A percentile compares a stretch with the other conserved stretches of the same genome.
Evolutionary conservation across 2,113 vertebrate species (phyloP).

Genomic region (Camelus bactrianus): DNA sequence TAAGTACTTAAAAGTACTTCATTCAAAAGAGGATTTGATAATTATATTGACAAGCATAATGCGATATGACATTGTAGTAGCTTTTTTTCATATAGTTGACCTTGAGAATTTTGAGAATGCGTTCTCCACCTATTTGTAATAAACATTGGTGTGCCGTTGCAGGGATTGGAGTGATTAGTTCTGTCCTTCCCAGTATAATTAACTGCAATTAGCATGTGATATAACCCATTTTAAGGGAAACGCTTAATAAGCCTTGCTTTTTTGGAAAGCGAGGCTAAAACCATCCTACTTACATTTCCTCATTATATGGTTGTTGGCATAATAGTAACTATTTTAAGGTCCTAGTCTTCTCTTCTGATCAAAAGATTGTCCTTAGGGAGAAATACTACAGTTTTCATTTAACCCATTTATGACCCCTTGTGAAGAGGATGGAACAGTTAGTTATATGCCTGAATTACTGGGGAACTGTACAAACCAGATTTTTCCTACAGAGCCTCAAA

Average conservation of each 20-base stretch:
- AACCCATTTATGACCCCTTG: constrained; percentile 25
- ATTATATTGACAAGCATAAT: not conserved
- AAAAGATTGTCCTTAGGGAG: not conserved
- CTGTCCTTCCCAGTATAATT: not conserved
- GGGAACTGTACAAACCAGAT: not conserved
- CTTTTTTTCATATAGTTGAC: not conserved
- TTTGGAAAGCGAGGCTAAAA: constrained; percentile 33
- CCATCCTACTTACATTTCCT: not conserved
- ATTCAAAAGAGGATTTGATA: not conserved
- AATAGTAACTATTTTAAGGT: constrained; percentile 38
- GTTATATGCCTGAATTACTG: not conserved
- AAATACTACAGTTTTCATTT: not conserved
- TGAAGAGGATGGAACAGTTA: not conserved
- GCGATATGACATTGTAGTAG: not conserved
- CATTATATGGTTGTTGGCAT: constrained; percentile 60
- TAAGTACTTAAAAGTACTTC: constrained; percentile 2
- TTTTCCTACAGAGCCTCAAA: not conserved
- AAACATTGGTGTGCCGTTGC: not conserved
- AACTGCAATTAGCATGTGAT: not conserved
- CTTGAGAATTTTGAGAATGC: not conserved
- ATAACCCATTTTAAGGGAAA: not conserved
- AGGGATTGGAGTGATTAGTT: not conserved
- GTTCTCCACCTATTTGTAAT: not conserved
- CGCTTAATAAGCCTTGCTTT: not conserved
- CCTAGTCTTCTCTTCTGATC: not conserved